Conservation (phyloP, 2,797 vertebrate species). For the Mus minutoides region DNA sequence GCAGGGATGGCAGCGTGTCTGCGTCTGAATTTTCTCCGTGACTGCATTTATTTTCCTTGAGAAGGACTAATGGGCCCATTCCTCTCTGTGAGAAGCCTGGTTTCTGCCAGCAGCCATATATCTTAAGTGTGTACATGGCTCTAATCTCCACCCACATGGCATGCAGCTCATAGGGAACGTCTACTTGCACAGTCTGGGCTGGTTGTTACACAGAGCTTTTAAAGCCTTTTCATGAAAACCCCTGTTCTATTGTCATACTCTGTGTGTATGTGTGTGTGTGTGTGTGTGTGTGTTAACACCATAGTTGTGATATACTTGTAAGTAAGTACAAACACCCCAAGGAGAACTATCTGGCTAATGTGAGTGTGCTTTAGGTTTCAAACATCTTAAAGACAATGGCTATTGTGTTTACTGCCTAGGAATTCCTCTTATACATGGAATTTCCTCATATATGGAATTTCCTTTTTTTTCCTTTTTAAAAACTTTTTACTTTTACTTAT, state of each 20-base stretch:
- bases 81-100: not conserved
- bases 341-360: not conserved
- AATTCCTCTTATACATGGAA: not conserved
- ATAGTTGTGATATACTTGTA: not conserved
- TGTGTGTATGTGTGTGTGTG: not conserved
- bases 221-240: not conserved
- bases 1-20: not conserved
- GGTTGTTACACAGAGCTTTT: not conserved
- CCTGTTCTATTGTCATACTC: not conserved
- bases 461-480: not conserved
- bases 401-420: not conserved
- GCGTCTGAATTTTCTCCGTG: not conserved
- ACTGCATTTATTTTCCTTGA: not conserved
- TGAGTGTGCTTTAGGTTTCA: not conserved
- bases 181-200: not conserved
- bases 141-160: rapidly evolving
- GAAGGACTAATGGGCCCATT: not conserved
- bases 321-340: not conserved
- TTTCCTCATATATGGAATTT: not conserved
- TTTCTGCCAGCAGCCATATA: not conserved
- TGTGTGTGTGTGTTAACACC: not conserved
- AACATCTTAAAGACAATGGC: not conserved
- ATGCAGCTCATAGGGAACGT: not conserved
- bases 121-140: not conserved
- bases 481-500: not conserved